Evolutionary conservation across 2,113 vertebrate genomes (phyloP).

Genomic region (Morone chrysops): DNA sequence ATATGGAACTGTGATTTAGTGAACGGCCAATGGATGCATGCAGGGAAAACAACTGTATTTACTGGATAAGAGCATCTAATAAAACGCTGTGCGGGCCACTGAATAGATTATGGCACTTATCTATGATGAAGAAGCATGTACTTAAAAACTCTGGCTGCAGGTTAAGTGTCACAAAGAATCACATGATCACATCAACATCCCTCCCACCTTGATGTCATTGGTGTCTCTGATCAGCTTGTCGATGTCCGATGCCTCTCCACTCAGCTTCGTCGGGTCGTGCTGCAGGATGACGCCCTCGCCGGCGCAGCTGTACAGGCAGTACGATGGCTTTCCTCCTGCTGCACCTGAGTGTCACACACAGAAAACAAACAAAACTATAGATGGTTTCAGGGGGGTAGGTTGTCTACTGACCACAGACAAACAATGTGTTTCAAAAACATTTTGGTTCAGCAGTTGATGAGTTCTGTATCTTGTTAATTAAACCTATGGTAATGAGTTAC

Average conservation of each 20-base stretch:
- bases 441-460: not conserved
- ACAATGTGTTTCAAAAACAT: not conserved
- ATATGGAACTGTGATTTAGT: no score
- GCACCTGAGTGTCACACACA: slow-evolving; percentile 73
- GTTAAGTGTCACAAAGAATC: not conserved
- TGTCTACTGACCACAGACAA: not conserved
- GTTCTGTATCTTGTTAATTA: no score
- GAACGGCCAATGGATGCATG: no score
- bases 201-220: slow-evolving; percentile 90
- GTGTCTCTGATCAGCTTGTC: slow-evolving; percentile 92
- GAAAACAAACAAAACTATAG: not conserved
- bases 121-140: not conserved
- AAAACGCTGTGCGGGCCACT: no score
- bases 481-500: no score
- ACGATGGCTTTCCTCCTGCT: slow-evolving; percentile 84
- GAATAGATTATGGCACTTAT: no score
- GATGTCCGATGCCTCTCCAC: slow-evolving; percentile 90
- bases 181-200: not conserved
- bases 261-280: slow-evolving; percentile 91
- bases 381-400: not conserved
- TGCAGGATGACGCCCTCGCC: slow-evolving; percentile 95
- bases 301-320: slow-evolving; percentile 94
- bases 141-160: not conserved
- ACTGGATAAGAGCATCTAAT: no score
- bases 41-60: no score